Conservation (phyloP, 2,113 vertebrate species). For the Phoxinus phoxinus region DNA sequence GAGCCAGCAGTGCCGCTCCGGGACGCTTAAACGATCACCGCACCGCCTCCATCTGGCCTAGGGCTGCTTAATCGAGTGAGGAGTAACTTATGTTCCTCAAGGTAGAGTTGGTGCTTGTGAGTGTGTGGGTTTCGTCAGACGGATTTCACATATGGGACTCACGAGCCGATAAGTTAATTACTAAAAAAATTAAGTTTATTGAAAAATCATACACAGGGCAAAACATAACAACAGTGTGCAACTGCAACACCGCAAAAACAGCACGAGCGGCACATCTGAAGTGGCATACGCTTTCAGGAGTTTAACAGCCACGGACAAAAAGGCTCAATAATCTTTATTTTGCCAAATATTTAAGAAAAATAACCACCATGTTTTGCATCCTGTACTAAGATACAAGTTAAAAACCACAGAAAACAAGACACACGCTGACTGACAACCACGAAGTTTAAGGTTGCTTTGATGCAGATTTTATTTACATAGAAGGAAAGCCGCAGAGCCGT, state of each 20-base stretch:
- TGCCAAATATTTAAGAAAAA: not conserved
- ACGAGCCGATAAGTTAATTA: slow-evolving; percentile 1
- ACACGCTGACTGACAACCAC: not conserved
- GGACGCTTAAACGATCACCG: slow-evolving; percentile 33
- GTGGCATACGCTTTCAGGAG: not conserved
- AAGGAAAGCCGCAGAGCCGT: not conserved
- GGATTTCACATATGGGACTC: slow-evolving; percentile 12
- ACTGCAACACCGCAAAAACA: not conserved
- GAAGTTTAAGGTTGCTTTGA: not conserved
- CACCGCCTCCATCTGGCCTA: slow-evolving; percentile 17
- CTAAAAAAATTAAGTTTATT: not conserved
- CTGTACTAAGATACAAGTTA: not conserved
- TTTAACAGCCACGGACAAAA: not conserved
- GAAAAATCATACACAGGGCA: not conserved
- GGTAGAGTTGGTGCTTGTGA: not conserved
- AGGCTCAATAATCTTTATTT: not conserved
- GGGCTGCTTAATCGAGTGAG: slow-evolving; percentile 37
- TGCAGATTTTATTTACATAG: not conserved
- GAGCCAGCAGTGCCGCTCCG: slow-evolving; percentile 36
- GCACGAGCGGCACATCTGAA: not conserved
- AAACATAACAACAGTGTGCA: not conserved
- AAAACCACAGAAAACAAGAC: not conserved
- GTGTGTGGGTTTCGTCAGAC: slow-evolving; percentile 2
- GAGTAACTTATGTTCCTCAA: slow-evolving; percentile 26
- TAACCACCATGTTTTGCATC: not conserved